Evolutionary conservation across 2,113 vertebrate species (phyloP).

Genomic region (Poecilia latipinna): DNA sequence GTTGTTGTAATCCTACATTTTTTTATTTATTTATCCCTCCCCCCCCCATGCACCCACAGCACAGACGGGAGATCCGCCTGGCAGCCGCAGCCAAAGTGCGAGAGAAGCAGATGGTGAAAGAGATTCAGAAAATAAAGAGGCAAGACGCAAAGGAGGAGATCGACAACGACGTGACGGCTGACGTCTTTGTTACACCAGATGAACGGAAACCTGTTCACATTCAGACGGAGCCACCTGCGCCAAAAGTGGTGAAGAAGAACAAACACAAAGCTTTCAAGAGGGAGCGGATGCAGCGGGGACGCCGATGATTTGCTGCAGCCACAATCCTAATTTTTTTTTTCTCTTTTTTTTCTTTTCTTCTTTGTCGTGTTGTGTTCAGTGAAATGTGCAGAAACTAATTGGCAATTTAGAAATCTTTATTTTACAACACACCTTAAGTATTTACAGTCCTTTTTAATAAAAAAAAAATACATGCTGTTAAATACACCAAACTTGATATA

Average conservation of each 20-base stretch:
- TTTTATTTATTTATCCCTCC: background rate
- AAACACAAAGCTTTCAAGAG: constrained; percentile 87
- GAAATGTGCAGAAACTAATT: background rate
- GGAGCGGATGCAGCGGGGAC: constrained; percentile 79
- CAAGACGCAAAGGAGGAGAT: constrained; percentile 78
- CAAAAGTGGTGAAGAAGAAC: constrained; percentile 81
- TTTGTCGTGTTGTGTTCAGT: background rate
- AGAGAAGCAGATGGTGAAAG: constrained; percentile 92
- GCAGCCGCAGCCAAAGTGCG: constrained; percentile 86
- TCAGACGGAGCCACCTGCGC: constrained; percentile 81
- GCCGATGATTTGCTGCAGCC: constrained; percentile 29
- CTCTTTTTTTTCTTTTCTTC: background rate
- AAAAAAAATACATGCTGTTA: background rate
- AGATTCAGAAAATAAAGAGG: constrained; percentile 85
- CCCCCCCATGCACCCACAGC: constrained; percentile 70
- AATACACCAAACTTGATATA: constrained; percentile 8
- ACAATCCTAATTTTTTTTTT: background rate
- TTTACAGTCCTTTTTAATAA: constrained; percentile 11
- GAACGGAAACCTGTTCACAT: constrained; percentile 84
- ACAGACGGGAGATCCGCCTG: constrained; percentile 84
- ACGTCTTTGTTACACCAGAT: constrained; percentile 87
- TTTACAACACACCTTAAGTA: background rate
- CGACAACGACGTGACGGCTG: constrained; percentile 85
- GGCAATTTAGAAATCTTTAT: background rate
- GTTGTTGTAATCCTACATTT: too few relatives aligned